Conservation (phyloP, 2,797 vertebrate genomes). For the Lacerta agilis region DNA sequence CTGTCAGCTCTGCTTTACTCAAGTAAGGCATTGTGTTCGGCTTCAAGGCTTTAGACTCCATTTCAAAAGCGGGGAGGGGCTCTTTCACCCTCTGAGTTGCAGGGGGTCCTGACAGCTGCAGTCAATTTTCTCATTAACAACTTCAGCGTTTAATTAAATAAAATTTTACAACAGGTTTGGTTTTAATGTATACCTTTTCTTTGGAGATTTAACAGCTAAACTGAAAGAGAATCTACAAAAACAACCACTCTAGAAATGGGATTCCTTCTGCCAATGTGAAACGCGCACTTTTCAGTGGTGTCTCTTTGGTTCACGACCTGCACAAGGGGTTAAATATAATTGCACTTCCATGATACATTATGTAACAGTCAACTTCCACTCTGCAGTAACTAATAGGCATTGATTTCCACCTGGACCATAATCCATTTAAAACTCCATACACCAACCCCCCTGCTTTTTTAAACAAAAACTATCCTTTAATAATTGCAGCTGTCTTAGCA, state of each 20-base stretch:
- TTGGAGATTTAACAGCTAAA: conserved; percentile 57
- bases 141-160: conserved; percentile 57
- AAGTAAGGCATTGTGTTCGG: conserved; percentile 63
- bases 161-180: conserved; percentile 52
- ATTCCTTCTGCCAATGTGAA: neutral
- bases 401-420: neutral
- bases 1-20: conserved; percentile 57
- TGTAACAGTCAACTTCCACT: neutral
- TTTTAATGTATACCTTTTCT: conserved; percentile 54
- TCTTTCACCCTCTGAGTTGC: neutral
- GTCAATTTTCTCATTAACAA: conserved; percentile 47
- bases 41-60: conserved; percentile 73
- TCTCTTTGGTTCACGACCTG: neutral
- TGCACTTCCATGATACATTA: neutral
- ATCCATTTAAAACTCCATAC: neutral
- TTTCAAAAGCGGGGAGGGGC: conserved; percentile 28
- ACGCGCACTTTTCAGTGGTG: neutral
- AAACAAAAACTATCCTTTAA: conserved; percentile 25
- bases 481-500: conserved; percentile 49
- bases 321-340: neutral
- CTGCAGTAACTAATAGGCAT: neutral
- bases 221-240: conserved; percentile 11
- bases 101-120: conserved; percentile 58
- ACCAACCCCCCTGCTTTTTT: conserved; percentile 19
- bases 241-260: conserved; percentile 35